Base-by-base conservation (phyloP, 2,888 invertebrate genomes). In the Mimachlamys varia region DNA sequence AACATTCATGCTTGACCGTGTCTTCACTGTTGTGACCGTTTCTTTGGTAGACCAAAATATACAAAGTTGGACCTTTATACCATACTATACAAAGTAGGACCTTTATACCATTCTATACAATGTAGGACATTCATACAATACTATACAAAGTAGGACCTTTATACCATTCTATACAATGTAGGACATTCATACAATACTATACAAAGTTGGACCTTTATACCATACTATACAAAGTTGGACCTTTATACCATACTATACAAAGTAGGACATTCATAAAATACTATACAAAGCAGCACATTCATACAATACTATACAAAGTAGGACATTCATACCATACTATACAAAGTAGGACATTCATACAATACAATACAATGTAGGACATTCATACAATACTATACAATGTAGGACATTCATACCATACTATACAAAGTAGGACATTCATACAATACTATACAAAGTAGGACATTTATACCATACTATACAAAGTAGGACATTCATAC, bases 351-450 rank as follows among this genome's bases (percentile, higher is more conserved):
- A n/a, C n/a, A 27, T 4, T 13, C 62, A 76, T 76, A 76, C 62
- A 76, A n/a, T 76, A n/a, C 27, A 27, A 76, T 27, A 55, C 27
- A 76, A 76, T 27, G 62, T 76, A 76, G n/a, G 62, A 13, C 62
- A n/a, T n/a, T 76, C 62, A 27, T 76, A 55, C 55, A 76, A 76
- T 76, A 76, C 17, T 76, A 76, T n/a, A 76, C 62, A 55, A 55
- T 19, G 55, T 55, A 76, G n/a, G 62, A n/a, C n/a, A 27, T 4
- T 13, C 62, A 76, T 76, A 76, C 62, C n/a, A n/a, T 76, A n/a
- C 27, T 76, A 76, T 27, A 55, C 27, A 76, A 76, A 76, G 62
- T 76, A 76, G n/a, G 62, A 13, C 62, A n/a, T n/a, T 76, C 62
- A 27, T 76, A 55, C 55, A 76, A 76, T 76, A 76, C 17, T 76